Conservation (phyloP, 2,113 vertebrate species). For the Rhodinocichla rosea region DNA sequence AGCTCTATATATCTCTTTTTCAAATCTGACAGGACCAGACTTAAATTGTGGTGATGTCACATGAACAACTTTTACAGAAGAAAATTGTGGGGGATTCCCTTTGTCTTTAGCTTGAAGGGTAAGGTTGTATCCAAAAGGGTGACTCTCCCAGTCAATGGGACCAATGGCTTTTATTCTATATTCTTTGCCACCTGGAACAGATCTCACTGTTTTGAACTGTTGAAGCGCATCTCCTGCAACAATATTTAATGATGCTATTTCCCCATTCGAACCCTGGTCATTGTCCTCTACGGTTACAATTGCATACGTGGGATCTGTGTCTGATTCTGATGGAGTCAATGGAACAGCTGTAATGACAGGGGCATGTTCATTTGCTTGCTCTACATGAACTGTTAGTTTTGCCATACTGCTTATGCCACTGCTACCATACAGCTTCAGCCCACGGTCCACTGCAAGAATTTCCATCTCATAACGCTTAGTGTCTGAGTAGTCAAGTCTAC, state of each 20-base stretch:
- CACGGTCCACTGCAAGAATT: slow-evolving; percentile 93
- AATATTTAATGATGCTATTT: slow-evolving; percentile 90
- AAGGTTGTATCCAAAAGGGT: slow-evolving; percentile 92
- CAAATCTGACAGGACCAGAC: slow-evolving; percentile 85
- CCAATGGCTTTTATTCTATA: slow-evolving; percentile 89
- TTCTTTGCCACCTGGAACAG: slow-evolving; percentile 89
- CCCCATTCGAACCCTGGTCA: slow-evolving; percentile 89
- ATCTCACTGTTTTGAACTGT: slow-evolving; percentile 87
- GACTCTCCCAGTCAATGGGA: slow-evolving; percentile 87
- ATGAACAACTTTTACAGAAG: slow-evolving; percentile 86
- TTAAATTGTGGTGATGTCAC: slow-evolving; percentile 86
- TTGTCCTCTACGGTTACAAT: slow-evolving; percentile 88
- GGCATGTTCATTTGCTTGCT: slow-evolving; percentile 89
- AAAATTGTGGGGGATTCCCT: slow-evolving; percentile 89
- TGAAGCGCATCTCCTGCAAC: slow-evolving; percentile 91
- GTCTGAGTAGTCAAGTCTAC: slow-evolving; percentile 86
- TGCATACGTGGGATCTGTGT: slow-evolving; percentile 87
- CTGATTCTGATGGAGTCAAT: slow-evolving; percentile 78
- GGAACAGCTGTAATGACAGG: slow-evolving; percentile 85
- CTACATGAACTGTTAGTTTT: slow-evolving; percentile 85
- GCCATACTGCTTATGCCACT: slow-evolving; percentile 97
- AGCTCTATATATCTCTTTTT: slow-evolving; percentile 87
- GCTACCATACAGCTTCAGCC: slow-evolving; percentile 94
- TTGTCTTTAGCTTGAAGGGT: slow-evolving; percentile 97
- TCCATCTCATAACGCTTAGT: slow-evolving; percentile 88